phyloP scores from a whole-genome alignment of 2,888 invertebrate species.

The Malthinus seriepunctatus region DNA sequence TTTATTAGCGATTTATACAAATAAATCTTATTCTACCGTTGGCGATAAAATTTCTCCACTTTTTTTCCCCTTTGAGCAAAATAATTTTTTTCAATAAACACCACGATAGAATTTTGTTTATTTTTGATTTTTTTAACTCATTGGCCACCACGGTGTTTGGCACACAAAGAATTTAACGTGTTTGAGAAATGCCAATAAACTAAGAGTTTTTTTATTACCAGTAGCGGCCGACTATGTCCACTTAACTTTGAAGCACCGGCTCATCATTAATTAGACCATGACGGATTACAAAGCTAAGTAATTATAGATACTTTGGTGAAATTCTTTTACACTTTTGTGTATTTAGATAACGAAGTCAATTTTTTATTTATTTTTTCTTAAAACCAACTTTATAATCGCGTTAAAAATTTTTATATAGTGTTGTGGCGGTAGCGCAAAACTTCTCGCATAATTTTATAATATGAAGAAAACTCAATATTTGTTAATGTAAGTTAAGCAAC shows the following conservation, averaged over 20 bases:
- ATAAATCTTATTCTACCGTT: too few species aligned
- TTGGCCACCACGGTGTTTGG: constrained; percentile 43
- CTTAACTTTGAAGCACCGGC: constrained; percentile 44
- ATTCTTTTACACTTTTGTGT: constrained; percentile 28
- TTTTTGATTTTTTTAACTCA: constrained; percentile 37
- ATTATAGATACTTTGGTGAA: constrained; percentile 28
- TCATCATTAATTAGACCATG: constrained; percentile 34
- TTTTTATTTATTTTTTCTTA: constrained; percentile 8
- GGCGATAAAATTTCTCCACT: too few species aligned
- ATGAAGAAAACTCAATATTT: constrained; percentile 28
- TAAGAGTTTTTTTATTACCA: constrained; percentile 38
- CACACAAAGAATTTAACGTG: constrained; percentile 40
- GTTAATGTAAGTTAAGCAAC: constrained; percentile 40
- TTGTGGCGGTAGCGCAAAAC: background rate
- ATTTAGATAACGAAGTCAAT: constrained; percentile 26
- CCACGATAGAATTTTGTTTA: background rate
- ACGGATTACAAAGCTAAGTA: constrained; percentile 27
- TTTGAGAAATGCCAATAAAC: constrained; percentile 47
- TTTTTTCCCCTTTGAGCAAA: background rate
- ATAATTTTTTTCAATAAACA: background rate
- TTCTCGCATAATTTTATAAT: constrained; percentile 19
- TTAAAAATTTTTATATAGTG: too few species aligned
- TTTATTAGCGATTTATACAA: too few species aligned
- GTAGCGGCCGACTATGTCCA: constrained; percentile 43
- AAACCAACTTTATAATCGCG: background rate